phyloP scores from a whole-genome alignment of 1,140 invertebrate species.

The Neotoxoptera formosana region DNA sequence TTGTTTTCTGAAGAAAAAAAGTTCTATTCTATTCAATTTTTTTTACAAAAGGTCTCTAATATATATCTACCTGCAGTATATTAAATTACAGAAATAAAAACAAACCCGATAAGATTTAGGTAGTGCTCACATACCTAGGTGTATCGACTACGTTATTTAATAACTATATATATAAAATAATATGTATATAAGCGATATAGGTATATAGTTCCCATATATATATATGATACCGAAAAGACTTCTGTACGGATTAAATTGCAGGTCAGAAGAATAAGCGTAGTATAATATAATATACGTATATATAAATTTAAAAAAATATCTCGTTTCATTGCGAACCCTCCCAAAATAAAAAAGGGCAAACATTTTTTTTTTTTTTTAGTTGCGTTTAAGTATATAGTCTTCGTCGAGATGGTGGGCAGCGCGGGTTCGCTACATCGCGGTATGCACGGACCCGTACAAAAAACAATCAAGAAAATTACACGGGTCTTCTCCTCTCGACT shows the following conservation, averaged over 20 bases:
- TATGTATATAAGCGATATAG: not conserved
- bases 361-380: slow-evolving; percentile 19
- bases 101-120: not conserved
- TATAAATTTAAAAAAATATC: not conserved
- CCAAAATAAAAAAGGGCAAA: not conserved
- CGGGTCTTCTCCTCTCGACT: not conserved
- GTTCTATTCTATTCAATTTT: not conserved
- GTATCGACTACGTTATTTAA: not conserved
- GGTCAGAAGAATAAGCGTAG: not conserved
- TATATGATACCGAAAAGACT: slow-evolving; percentile 28
- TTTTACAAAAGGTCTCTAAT: not conserved
- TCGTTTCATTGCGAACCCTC: not conserved
- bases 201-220: not conserved
- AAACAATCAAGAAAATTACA: slow-evolving; percentile 47
- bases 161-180: not conserved
- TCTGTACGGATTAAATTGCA: slow-evolving; percentile 46
- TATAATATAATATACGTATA: too few species aligned
- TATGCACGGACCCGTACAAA: slow-evolving; percentile 5
- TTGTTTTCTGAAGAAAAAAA: not conserved
- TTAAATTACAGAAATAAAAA: slow-evolving; percentile 11
- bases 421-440: too few species aligned
- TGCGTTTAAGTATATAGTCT: slow-evolving; percentile 21
- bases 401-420: not conserved
- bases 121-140: too few species aligned
- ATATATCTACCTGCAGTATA: not conserved